Conservation (phyloP, 2,888 invertebrate species). For the Ophion costatus region DNA sequence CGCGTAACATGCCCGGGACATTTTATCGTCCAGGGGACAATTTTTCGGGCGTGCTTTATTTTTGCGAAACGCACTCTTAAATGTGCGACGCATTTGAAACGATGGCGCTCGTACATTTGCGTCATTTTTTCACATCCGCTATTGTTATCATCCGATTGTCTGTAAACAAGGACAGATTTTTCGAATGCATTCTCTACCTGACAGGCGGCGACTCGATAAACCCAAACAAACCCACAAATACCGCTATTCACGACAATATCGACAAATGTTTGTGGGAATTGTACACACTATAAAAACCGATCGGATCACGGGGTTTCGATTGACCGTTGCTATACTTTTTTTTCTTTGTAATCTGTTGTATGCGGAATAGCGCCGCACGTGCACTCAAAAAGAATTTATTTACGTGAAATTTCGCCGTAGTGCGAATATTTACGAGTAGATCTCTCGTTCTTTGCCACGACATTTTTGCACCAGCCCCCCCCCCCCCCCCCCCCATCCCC, state of each 20-base stretch:
- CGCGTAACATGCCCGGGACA: neutral
- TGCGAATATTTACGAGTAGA: neutral
- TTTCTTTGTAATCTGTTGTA: too few relatives aligned
- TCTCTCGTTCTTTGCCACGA: neutral
- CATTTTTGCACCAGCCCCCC: neutral
- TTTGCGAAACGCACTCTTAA: neutral
- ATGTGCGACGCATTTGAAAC: neutral
- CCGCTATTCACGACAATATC: too few relatives aligned
- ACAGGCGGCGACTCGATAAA: too few relatives aligned
- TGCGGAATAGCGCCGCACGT: neutral
- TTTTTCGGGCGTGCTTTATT: neutral
- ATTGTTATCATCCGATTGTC: too few relatives aligned
- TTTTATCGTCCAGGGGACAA: neutral
- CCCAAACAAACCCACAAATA: too few relatives aligned
- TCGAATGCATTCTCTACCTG: too few relatives aligned
- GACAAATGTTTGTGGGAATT: too few relatives aligned
- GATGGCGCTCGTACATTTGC: neutral
- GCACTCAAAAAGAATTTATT: neutral
- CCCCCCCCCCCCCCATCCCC: neutral
- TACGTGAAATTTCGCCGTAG: slow-evolving; percentile 4
- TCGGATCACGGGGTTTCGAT: too few relatives aligned
- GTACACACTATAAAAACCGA: too few relatives aligned
- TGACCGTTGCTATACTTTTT: too few relatives aligned
- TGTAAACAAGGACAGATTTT: too few relatives aligned
- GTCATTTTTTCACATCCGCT: neutral